A percentile compares a stretch with the other conserved stretches of the same genome.
Evolutionary conservation across 1,140 invertebrate species (phyloP).

Genomic region (Bombus superbus): DNA sequence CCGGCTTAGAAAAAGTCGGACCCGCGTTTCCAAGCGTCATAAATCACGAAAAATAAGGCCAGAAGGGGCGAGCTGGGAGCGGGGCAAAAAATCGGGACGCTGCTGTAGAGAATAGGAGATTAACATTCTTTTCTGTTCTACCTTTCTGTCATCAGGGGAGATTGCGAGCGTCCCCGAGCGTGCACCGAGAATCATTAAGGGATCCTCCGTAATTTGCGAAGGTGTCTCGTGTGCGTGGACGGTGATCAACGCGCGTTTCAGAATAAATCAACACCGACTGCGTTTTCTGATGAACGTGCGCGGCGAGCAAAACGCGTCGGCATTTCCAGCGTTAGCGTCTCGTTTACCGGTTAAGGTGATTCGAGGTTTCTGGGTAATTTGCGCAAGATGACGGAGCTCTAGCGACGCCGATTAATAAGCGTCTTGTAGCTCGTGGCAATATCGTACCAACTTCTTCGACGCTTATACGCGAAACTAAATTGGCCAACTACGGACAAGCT

Average conservation of each 20-base stretch:
- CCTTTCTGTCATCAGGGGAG: constrained; percentile 16
- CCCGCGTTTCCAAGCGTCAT: constrained; percentile 71
- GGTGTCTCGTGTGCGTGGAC: constrained; percentile 25
- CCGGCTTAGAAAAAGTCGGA: constrained; percentile 61
- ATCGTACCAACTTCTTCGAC: neutral
- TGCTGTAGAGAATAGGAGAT: constrained; percentile 51
- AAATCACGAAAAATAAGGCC: constrained; percentile 76
- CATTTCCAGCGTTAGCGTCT: neutral
- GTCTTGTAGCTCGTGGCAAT: neutral
- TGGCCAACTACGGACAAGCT: too few species aligned
- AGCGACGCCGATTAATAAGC: neutral
- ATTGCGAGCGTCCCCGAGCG: constrained; percentile 13
- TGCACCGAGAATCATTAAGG: constrained; percentile 51
- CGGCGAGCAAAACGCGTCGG: neutral
- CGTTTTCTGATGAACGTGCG: constrained; percentile 1
- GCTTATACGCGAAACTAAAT: too few species aligned
- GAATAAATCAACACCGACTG: constrained; percentile 23
- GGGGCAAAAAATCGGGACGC: constrained; percentile 36
- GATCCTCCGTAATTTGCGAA: constrained; percentile 43
- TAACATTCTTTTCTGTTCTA: constrained; percentile 56
- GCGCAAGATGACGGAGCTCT: neutral
- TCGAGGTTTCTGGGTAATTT: constrained; percentile 12
- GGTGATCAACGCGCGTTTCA: constrained; percentile 8
- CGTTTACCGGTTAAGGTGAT: neutral
- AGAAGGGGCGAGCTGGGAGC: constrained; percentile 1